phyloP scores from a whole-genome alignment of 2,888 invertebrate species.

The Orthosia gothica region DNA sequence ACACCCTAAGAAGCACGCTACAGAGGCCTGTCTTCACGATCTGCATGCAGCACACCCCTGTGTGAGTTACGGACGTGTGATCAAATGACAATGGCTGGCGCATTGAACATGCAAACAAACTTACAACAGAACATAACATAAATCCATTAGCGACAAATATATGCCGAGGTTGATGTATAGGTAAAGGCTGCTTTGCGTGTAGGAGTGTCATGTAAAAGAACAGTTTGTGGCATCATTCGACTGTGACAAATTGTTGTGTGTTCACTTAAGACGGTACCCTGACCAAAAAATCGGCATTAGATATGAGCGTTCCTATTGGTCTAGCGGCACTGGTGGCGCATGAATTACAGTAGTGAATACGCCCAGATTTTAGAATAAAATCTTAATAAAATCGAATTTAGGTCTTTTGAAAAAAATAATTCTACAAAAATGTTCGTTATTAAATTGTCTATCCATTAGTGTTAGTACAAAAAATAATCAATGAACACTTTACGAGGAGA shows the following conservation, averaged over 20 bases:
- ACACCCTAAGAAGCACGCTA: slow-evolving; percentile 91
- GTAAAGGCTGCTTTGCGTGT: slow-evolving; percentile 55
- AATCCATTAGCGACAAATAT: slow-evolving; percentile 62
- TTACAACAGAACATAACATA: slow-evolving; percentile 67
- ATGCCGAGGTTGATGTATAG: slow-evolving; percentile 29
- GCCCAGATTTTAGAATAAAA: too few species aligned
- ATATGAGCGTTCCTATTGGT: too few species aligned
- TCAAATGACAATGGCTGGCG: slow-evolving; percentile 76
- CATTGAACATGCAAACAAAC: slow-evolving; percentile 75
- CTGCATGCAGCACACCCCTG: slow-evolving; percentile 93
- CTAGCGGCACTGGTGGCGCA: too few species aligned
- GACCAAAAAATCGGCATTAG: too few species aligned
- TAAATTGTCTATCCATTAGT: too few species aligned
- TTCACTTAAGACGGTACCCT: too few species aligned
- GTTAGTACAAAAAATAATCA: too few species aligned
- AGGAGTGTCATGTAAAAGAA: slow-evolving; percentile 37
- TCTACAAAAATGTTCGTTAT: too few species aligned
- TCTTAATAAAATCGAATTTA: too few species aligned
- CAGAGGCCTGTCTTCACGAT: slow-evolving; percentile 92
- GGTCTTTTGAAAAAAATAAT: too few species aligned
- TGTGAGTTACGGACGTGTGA: slow-evolving; percentile 87
- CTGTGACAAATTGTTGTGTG: slow-evolving; percentile 63
- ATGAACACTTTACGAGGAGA: too few species aligned
- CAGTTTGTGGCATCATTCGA: slow-evolving; percentile 55
- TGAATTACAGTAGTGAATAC: too few species aligned